Conservation (phyloP, 1,140 invertebrate species). For the Agrilus planipennis region DNA sequence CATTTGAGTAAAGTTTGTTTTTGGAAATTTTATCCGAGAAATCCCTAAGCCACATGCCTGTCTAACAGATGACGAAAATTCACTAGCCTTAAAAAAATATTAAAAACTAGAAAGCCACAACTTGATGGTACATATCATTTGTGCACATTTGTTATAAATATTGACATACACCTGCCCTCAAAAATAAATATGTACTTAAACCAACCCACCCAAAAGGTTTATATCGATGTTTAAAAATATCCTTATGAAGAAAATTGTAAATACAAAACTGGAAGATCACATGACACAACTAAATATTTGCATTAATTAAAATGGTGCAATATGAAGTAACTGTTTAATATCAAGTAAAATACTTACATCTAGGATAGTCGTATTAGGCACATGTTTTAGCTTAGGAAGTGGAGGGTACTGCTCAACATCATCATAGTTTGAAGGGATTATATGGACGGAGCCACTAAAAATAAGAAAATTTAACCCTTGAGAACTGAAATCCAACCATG, state of each 20-base stretch:
- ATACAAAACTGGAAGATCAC: no score
- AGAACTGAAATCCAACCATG: constrained; percentile 13
- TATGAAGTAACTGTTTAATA: constrained; percentile 8
- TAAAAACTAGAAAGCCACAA: no score
- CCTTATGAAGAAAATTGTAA: no score
- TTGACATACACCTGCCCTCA: no score
- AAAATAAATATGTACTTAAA: no score
- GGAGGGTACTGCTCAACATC: constrained; percentile 27
- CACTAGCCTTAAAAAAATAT: constrained; percentile 37
- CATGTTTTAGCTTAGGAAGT: constrained; percentile 29
- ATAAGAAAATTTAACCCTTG: constrained; percentile 9
- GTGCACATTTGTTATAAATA: no score
- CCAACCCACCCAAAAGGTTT: no score
- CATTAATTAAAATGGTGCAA: no score
- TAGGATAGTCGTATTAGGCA: constrained; percentile 36
- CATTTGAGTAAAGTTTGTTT: constrained; percentile 36
- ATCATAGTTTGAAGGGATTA: constrained; percentile 32
- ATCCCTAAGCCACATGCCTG: constrained; percentile 36
- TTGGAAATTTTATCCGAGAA: constrained; percentile 15
- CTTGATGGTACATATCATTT: no score
- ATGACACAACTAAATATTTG: no score
- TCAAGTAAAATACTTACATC: constrained; percentile 33
- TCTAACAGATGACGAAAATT: constrained; percentile 39
- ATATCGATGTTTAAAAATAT: no score
- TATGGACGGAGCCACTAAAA: constrained; percentile 18